Evolutionary conservation across 1,140 invertebrate species (phyloP), one percentile per base, ranked within the genome.

Genomic region (Matsumurasca onukii): DNA sequence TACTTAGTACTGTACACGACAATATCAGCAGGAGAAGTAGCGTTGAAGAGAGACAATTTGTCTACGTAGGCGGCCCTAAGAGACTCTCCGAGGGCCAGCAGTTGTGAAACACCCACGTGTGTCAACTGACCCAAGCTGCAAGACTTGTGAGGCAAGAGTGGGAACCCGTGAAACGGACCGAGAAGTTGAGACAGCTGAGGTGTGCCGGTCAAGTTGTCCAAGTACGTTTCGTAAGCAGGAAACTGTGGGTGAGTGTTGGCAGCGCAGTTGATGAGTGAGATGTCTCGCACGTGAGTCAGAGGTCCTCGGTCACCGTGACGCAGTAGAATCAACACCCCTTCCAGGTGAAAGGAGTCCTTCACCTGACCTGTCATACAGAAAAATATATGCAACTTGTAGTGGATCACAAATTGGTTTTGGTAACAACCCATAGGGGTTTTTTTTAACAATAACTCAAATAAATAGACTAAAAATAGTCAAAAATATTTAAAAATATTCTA

Each of bases 231-330:
- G 31, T 71, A 74, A 9, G 66, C 9, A 51, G 24, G 29, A 62
- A 55, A 71, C n/a, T 70, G 30, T n/a, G 63, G 55, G 57, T 63
- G 69, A 67, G 57, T 27, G 29, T 59, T 52, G 48, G 81, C 81
- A 66, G 88, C 86, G 79, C 95, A 97, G 72, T 92, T 89, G 2
- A 96, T 83, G 55, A 81, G 84, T 25, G 89, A 86, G 49, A 91
- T 86, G 71, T 91, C 89, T 70, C 86, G 83, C 2, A 95, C 82
- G 77, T 92, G 89, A 9, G 89, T 86, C 55, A 97, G 81, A 1
- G 93, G 91, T 3, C 93, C 92, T 51, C 94, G 82, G 78, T 96
- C 94, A 1, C 95, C 95, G 79, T 97, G 94, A 30, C 95, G 81
- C 3, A 94, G 88, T 9, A 96, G 79, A 31, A 95, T 82, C 31